These are phyloP conservation scores for Antheraea assamensis DNA, from an alignment of 2,888 invertebrate genomes.

Conservation along the genomic window DNA sequence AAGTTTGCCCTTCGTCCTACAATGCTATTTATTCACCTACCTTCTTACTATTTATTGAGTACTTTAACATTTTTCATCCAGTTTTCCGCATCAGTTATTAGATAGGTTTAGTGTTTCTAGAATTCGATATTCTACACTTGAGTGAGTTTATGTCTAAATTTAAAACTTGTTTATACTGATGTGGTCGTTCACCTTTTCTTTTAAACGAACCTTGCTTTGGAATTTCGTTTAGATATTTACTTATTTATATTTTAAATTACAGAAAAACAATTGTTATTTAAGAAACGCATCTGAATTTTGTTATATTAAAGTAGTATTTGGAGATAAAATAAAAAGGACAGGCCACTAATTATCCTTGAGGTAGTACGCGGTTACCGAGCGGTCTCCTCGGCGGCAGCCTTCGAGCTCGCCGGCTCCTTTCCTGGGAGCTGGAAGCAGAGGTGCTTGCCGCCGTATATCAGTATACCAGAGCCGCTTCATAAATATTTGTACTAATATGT, in stretches of 20 bases:
- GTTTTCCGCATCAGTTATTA: not conserved
- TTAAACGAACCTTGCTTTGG: not conserved
- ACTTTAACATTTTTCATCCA: not conserved
- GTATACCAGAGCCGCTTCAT: too few relatives aligned
- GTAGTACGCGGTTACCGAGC: too few relatives aligned
- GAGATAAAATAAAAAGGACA: too few relatives aligned
- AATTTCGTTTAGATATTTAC: not conserved
- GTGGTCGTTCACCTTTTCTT: not conserved
- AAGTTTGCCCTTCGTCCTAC: constrained; percentile 39
- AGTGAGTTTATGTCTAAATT: constrained; percentile 4
- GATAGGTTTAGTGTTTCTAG: constrained; percentile 5
- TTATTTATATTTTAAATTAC: not conserved
- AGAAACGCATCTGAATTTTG: too few relatives aligned
- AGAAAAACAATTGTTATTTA: too few relatives aligned
- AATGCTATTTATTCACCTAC: constrained; percentile 18
- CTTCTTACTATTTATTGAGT: not conserved
- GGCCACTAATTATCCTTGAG: too few relatives aligned
- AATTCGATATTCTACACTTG: not conserved
- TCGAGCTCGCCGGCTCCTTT: too few relatives aligned
- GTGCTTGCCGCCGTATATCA: too few relatives aligned
- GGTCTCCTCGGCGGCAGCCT: too few relatives aligned
- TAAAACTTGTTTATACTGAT: not conserved
- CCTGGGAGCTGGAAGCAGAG: too few relatives aligned
- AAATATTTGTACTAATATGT: too few relatives aligned
- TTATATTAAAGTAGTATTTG: too few relatives aligned